Evolutionary conservation across 2,888 invertebrate genomes (phyloP).

Genomic region (Nomada lathburiana): DNA sequence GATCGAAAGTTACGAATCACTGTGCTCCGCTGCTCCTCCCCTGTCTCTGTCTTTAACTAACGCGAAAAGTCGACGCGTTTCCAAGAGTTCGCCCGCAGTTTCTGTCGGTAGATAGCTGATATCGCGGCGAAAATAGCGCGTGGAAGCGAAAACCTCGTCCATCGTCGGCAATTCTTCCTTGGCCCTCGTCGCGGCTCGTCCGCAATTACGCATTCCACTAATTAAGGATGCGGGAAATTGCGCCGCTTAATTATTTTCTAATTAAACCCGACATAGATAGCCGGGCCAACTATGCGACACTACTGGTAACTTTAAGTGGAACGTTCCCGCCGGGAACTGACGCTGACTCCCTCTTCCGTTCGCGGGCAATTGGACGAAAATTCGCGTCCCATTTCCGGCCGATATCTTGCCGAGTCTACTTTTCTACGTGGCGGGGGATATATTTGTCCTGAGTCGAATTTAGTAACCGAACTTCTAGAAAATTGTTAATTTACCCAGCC

Average conservation of each 20-base stretch:
- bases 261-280: conserved; percentile 63
- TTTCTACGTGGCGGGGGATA: too few species aligned
- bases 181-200: not conserved
- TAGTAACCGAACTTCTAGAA: too few species aligned
- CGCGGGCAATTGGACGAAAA: not conserved
- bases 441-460: not conserved
- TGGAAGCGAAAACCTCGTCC: conserved; percentile 41
- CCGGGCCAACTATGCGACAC: conserved; percentile 34
- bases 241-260: conserved; percentile 73
- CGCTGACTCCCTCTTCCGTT: not conserved
- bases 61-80: conserved; percentile 52
- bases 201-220: conserved; percentile 74
- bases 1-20: conserved; percentile 73
- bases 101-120: conserved; percentile 38
- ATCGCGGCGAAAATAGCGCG: conserved; percentile 37
- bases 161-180: conserved; percentile 32
- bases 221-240: conserved; percentile 74
- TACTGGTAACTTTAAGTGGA: conserved; percentile 35
- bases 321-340: not conserved
- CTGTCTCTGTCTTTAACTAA: conserved; percentile 56
- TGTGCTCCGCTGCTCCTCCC: conserved; percentile 11
- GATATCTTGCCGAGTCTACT: too few species aligned
- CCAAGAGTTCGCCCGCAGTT: conserved; percentile 43
- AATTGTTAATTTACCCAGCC: too few species aligned
- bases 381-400: not conserved